Evolutionary conservation across 2,113 vertebrate species (phyloP).

Genomic region (Gobius niger): DNA sequence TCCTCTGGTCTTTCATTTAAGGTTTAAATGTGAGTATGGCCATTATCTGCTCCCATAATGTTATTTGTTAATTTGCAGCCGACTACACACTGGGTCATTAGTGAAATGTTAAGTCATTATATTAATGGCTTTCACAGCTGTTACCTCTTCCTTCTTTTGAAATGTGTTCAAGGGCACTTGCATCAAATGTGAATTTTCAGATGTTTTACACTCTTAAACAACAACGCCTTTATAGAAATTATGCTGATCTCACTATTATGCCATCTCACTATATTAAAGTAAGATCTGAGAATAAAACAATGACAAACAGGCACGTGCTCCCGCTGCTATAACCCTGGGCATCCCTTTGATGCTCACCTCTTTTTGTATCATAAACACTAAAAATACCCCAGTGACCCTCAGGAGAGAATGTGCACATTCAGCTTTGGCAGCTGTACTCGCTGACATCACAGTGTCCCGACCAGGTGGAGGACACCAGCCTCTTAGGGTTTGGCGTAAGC

Average conservation of each 20-base stretch:
- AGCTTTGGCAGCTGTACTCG: slow-evolving; percentile 57
- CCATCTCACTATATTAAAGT: too few relatives aligned
- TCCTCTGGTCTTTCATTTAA: neutral
- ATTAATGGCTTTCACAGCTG: neutral
- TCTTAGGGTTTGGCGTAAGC: slow-evolving; percentile 29
- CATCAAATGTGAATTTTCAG: neutral
- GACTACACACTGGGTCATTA: neutral
- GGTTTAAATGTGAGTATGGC: neutral
- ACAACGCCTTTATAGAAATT: too few relatives aligned
- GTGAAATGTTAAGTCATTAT: neutral
- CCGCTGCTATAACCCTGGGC: slow-evolving; percentile 44
- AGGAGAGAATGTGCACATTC: slow-evolving; percentile 61
- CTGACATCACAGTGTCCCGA: slow-evolving; percentile 69
- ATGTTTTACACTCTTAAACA: neutral
- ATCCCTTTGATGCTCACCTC: slow-evolving; percentile 49
- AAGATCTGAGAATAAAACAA: slow-evolving; percentile 16
- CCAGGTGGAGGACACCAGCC: slow-evolving; percentile 68
- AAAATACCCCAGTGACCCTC: slow-evolving; percentile 68
- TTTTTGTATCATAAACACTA: slow-evolving; percentile 65
- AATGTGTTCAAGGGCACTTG: neutral
- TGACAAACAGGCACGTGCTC: slow-evolving; percentile 14
- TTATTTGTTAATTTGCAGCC: neutral
- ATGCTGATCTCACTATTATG: too few relatives aligned
- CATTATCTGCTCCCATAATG: neutral
- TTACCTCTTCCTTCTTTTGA: neutral